phyloP scores from a whole-genome alignment of 2,797 vertebrate genomes.

The Semotilus atromaculatus region DNA sequence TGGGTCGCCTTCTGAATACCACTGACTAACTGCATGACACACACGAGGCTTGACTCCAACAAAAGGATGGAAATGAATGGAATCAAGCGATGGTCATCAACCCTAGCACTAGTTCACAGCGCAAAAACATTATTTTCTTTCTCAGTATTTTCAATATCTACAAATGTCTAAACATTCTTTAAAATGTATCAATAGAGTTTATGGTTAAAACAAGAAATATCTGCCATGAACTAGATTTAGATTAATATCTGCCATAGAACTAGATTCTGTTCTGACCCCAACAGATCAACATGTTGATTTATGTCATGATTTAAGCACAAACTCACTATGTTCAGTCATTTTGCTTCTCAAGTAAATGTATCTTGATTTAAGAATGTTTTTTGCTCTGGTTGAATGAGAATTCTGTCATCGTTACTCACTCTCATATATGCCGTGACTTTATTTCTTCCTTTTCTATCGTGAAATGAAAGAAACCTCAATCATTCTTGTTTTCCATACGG shows the following conservation, averaged over 20 bases:
- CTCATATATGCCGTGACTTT: not conserved
- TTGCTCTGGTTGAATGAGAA: no score
- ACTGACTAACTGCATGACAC: constrained; percentile 6
- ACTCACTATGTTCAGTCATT: not conserved
- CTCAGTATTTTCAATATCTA: not conserved
- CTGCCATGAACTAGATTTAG: not conserved
- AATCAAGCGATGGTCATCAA: not conserved
- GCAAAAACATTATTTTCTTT: not conserved
- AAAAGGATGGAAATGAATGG: not conserved
- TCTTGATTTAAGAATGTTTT: not conserved
- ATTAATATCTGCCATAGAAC: no score
- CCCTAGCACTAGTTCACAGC: not conserved
- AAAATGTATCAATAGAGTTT: not conserved
- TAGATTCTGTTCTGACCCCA: no score
- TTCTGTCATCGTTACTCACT: no score
- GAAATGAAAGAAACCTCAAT: not conserved
- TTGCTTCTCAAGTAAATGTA: not conserved
- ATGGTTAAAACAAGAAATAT: not conserved
- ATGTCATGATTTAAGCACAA: not conserved
- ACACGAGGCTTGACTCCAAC: not conserved
- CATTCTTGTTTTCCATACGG: not conserved
- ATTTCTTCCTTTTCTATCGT: not conserved
- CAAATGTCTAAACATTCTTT: not conserved
- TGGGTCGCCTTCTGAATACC: not conserved
- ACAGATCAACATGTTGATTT: no score